Base-by-base conservation (phyloP, 2,797 vertebrate species). In the Xenops minutus region DNA sequence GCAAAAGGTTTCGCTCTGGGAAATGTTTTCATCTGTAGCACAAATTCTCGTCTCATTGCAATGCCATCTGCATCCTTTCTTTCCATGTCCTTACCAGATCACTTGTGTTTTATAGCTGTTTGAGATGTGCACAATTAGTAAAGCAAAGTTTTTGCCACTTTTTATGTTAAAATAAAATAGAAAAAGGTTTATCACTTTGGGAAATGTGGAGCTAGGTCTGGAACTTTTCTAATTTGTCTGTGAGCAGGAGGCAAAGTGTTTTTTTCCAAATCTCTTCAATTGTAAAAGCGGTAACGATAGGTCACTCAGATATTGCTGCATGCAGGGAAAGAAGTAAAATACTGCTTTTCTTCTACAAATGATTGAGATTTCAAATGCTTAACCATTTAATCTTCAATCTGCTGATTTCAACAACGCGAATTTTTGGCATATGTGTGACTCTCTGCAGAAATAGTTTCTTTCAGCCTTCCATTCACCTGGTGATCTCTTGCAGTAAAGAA, bases 1-100 rank as follows among this genome's bases (percentile, higher is more conserved):
- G 71, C 86, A 77, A 44, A 61, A 83, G 37, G 24, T 72, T 84
- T 88, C 71, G 9, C 81, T 39, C 80, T 46, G 58, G 77, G 95
- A 95, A 87, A 44, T 44, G 10, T 32, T 63, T 71, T 69, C 72
- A 56, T 95, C 75, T 66, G 27, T 41, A 80, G 69, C 44, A 51
- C 29, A 39, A 63, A 29, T 54, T 72, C 84, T 93, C 51, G 17
- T 85, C 69, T 61, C 62, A 34, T 82, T 95, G 91, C 69, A 62
- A 29, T 78, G 89, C 92, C 89, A 71, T 4, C 22, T 74, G 91
- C 78, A 64, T 37, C 23, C 78, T 92, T 96, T 92, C 85, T 95
- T 95, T 85, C 43, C 77, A 58, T 73, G 84, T 71, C 86, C 74
- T 86, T 54, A 20, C 12, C 24, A 7, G 1, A 0, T 23, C 73